Evolutionary conservation across 2,888 invertebrate genomes (phyloP), one percentile per base, ranked within the genome.

Genomic region (Eristalis pertinax): DNA sequence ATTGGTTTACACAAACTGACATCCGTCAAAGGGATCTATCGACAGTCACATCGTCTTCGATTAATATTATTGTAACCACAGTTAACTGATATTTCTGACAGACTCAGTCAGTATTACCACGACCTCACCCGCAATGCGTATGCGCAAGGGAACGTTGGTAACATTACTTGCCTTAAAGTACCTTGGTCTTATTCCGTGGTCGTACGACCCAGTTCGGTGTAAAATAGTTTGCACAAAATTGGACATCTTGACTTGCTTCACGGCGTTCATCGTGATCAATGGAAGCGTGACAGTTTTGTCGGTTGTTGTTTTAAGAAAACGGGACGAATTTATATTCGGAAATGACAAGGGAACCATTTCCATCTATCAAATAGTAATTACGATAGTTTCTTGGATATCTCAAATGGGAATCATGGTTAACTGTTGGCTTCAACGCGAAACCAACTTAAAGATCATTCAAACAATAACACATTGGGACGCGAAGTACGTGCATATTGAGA

Each of bases 161-260:
- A 38, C n/a, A 4, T n/a, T 78, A 2, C 35, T 15, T 22, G 38
- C 4, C 3, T 35, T 78, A 10, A 78, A 70, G 7, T 70, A 70
- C 22, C 22, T 70, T 1, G 78, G 78, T 2, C 35, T 78, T 10
- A 15, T 70, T 19, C 35, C 64, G 2, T 70, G 69, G 78, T 72
- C 72, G 2, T 24, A 41, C 56, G 8, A 64, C 22, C 35, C 32
- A 15, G 24, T n/a, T 19, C 4, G 8, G 1, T 56, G 56, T 2
- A 72, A 78, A 29, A 24, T 79, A 3, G 32, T 65, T 5, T 72
- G 65, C 3, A 79, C 19, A 15, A 72, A 58, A 24, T 65, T 29
- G 10, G 65, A 72, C 22, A n/a, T 72, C 2, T 41, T 35, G 5
- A 65, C 13, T 4, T 13, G 58, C 15, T 4, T 43, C 1, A 13